Evolutionary conservation across 2,113 vertebrate species (phyloP), one percentile per base, ranked within the genome.

Genomic region (Chaenocephalus aceratus): DNA sequence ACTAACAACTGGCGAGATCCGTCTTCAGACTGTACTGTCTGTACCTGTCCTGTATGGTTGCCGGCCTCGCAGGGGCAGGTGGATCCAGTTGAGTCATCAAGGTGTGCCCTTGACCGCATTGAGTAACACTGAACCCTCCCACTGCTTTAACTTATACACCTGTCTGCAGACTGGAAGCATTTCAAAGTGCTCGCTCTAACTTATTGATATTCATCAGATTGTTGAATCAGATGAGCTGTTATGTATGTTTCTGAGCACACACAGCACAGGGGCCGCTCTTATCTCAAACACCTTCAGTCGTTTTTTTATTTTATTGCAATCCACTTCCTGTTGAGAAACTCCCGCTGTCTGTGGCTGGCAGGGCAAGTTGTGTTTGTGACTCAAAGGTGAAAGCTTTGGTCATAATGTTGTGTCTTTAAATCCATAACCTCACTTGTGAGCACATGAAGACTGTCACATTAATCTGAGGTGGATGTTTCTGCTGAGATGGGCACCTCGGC

Each of bases 1-100:
- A 93, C 87, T 92, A 94, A 94, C 94, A 93, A 94, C 92, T 86
- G 86, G 91, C 90, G 89, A 93, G 92, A 93, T 95, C 86, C 86
- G 86, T 89, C 90, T 91, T 88, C 89, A 87, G 85, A 93, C 90
- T 91, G 88, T 90, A 93, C 89, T 95, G 93, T 94, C 94, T 95
- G 89, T 95, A 94, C 94, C 94, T 95, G 95, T 95, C 92, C 90
- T 89, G 82, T 83, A 62, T 64, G 82, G 69, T 66, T 59, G 82
- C 75, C 69, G 71, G 81, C 88, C 83, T 59, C 85, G 87, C 76
- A 84, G 57, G 82, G 90, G 91, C 93, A 94, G 88, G 91, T 94
- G 93, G 83, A 91, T 90, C 85, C 67, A 83, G 91, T 86, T 77
- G 69, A 91, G 79, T 72, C 84, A 79, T 81, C 81, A 86, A 83